A percentile compares a stretch with the other conserved stretches of the same genome.
Conservation (phyloP, 2,888 invertebrate species). For the Eristalinus aeneus region DNA sequence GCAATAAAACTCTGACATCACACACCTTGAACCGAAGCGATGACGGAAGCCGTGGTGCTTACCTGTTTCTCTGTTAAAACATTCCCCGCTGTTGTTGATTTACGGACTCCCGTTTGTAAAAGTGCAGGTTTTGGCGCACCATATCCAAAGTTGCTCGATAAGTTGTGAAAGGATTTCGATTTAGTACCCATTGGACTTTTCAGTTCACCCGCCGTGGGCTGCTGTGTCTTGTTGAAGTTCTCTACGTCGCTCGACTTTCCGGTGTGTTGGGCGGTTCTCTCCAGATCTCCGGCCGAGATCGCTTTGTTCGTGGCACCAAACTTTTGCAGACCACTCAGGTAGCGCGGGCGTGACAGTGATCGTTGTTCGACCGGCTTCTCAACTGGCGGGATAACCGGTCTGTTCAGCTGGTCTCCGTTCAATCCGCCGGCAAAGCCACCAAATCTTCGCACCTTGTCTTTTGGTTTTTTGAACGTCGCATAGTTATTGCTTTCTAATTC, state of each 20-base stretch:
- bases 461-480: slow-evolving; percentile 78
- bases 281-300: slow-evolving; percentile 77
- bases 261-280: slow-evolving; percentile 57
- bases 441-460: slow-evolving; percentile 73
- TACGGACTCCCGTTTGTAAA: slow-evolving; percentile 71
- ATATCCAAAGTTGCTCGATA: slow-evolving; percentile 75
- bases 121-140: slow-evolving; percentile 32
- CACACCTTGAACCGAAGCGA: neutral
- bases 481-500: slow-evolving; percentile 68
- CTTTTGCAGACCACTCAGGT: slow-evolving; percentile 77
- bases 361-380: slow-evolving; percentile 72
- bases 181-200: slow-evolving; percentile 80
- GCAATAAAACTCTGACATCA: neutral
- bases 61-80: slow-evolving; percentile 72
- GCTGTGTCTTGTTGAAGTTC: slow-evolving; percentile 64
- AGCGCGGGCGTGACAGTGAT: slow-evolving; percentile 79
- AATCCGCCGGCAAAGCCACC: slow-evolving; percentile 30
- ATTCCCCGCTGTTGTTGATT: slow-evolving; percentile 65
- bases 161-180: slow-evolving; percentile 80
- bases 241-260: slow-evolving; percentile 17
- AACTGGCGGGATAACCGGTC: slow-evolving; percentile 21
- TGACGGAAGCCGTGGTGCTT: neutral
- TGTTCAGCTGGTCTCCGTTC: slow-evolving; percentile 40
- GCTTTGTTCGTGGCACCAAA: slow-evolving; percentile 77
- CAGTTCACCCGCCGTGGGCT: slow-evolving; percentile 71